Percentiles rank a stretch among this genome's conserved stretches.
phyloP scores from a whole-genome alignment of 2,113 vertebrate species.

The Gnathonemus longibarbis region DNA sequence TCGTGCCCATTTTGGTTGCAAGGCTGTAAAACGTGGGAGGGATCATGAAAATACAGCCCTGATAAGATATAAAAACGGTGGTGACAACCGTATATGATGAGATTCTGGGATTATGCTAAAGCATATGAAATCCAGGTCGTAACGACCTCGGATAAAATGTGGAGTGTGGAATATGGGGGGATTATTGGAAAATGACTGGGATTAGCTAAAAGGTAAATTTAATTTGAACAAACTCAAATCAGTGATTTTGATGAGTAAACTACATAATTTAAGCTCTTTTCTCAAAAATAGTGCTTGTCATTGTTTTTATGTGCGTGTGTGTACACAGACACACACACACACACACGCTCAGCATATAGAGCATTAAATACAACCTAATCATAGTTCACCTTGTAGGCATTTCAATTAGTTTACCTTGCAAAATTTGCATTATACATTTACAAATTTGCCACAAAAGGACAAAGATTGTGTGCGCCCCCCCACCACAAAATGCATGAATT shows the following conservation, averaged over 20 bases:
- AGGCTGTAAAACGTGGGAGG: constrained; percentile 1
- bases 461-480: background rate
- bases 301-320: background rate
- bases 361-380: background rate
- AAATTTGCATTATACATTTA: background rate
- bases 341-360: background rate
- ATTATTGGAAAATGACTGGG: background rate
- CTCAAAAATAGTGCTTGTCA: background rate
- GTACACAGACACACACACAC: background rate
- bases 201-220: background rate
- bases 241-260: background rate
- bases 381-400: background rate
- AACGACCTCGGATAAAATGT: background rate
- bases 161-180: background rate
- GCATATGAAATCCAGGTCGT: background rate
- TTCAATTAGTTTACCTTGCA: background rate
- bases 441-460: background rate
- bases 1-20: constrained; percentile 6
- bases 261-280: background rate
- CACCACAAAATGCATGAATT: background rate
- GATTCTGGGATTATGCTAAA: background rate
- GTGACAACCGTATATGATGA: background rate
- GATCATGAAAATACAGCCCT: constrained; percentile 6
- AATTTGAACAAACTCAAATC: background rate
- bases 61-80: background rate